These are phyloP conservation scores for Kryphioiulus occultus DNA, from an alignment of 2,888 invertebrate species.

Conservation along the genomic window DNA sequence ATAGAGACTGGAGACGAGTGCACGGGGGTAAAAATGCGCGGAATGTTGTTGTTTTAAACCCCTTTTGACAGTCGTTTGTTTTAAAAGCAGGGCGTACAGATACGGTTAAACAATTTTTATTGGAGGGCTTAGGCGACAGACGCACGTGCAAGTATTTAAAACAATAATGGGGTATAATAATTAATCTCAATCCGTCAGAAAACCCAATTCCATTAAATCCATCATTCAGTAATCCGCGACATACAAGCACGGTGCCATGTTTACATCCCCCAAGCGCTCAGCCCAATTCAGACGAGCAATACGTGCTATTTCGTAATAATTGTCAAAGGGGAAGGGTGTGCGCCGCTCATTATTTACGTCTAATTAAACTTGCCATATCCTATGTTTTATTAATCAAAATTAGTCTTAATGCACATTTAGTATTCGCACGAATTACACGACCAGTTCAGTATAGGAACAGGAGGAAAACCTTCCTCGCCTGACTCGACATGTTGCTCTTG, in stretches of 20 bases:
- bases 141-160: constrained; percentile 4
- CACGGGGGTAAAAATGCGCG: not conserved
- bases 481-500: too few species aligned
- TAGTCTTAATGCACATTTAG: constrained; percentile 25
- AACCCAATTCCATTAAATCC: constrained; percentile 29
- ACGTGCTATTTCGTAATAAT: not conserved
- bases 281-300: not conserved
- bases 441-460: not conserved
- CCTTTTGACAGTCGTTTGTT: not conserved
- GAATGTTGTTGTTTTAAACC: constrained; percentile 1
- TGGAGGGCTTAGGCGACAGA: not conserved
- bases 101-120: not conserved
- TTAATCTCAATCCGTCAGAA: constrained; percentile 38
- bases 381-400: constrained; percentile 33
- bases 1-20: not conserved
- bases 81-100: not conserved
- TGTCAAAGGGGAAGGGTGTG: constrained; percentile 16
- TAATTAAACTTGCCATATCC: constrained; percentile 40
- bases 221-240: constrained; percentile 27
- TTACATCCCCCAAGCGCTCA: not conserved
- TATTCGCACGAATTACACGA: not conserved
- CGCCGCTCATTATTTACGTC: constrained; percentile 26
- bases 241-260: not conserved
- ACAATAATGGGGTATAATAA: constrained; percentile 32
- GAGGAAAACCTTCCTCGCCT: not conserved